Conservation (phyloP, 2,888 invertebrate genomes). For the Penaeus monodon region DNA sequence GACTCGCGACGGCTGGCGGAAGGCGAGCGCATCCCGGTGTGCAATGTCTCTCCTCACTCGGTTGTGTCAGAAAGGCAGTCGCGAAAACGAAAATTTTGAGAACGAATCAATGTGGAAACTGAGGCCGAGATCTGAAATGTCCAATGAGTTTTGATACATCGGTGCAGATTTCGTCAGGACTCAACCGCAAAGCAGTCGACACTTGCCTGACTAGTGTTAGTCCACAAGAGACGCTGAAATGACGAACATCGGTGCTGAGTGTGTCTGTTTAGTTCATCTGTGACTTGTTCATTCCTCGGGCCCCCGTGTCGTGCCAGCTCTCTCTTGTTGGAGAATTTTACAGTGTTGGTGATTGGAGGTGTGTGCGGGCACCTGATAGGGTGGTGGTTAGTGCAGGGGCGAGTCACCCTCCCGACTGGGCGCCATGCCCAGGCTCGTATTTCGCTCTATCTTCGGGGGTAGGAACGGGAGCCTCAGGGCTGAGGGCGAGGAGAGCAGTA, state of each 20-base stretch:
- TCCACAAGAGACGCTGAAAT: constrained; percentile 39
- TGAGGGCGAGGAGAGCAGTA: constrained; percentile 23
- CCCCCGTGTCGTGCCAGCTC: too few relatives aligned
- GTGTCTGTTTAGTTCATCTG: constrained; percentile 1
- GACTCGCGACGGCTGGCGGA: too few relatives aligned
- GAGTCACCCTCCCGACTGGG: constrained; percentile 21
- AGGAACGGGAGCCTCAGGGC: constrained; percentile 22
- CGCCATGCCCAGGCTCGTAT: constrained; percentile 52
- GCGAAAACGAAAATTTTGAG: neutral
- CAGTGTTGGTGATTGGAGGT: neutral
- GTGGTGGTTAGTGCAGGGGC: neutral
- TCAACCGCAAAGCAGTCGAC: constrained; percentile 52
- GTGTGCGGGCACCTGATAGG: constrained; percentile 14
- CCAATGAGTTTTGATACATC: constrained; percentile 39
- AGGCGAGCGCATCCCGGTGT: too few relatives aligned
- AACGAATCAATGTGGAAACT: constrained; percentile 35
- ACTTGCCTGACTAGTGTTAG: constrained; percentile 48
- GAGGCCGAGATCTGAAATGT: constrained; percentile 12
- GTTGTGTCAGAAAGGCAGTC: neutral
- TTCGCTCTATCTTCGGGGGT: constrained; percentile 50
- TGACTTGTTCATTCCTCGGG: neutral
- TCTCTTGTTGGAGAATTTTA: neutral
- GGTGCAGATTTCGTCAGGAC: constrained; percentile 52
- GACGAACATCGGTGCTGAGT: constrained; percentile 36
- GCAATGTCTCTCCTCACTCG: too few relatives aligned